Evolutionary conservation across 2,113 vertebrate genomes (phyloP).

Genomic region (Malurus alboscapulatus): DNA sequence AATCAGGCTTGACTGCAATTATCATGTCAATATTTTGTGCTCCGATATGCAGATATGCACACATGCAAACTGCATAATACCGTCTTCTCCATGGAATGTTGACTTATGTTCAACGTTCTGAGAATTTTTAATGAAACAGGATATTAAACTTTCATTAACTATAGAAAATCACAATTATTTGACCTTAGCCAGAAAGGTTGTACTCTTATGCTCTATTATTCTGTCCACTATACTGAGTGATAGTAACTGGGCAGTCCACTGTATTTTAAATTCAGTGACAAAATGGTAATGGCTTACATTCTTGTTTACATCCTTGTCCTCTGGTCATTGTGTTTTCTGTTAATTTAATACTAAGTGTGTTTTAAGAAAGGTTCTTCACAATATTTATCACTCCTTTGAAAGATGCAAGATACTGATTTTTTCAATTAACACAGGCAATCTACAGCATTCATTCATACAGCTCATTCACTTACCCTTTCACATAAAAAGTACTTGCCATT

Average conservation of each 20-base stretch:
- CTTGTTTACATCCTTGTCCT: not conserved
- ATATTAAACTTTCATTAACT: slow-evolving; percentile 76
- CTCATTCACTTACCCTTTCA: not conserved
- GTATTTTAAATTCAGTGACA: not conserved
- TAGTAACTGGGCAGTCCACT: not conserved
- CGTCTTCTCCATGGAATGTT: slow-evolving; percentile 81
- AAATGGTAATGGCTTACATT: not conserved
- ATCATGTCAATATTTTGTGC: slow-evolving; percentile 96
- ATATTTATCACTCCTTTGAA: not conserved
- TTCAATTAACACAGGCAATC: not conserved
- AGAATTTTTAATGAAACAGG: slow-evolving; percentile 79
- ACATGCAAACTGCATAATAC: slow-evolving; percentile 83
- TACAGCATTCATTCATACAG: not conserved
- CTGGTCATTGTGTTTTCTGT: not conserved
- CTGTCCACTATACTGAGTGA: not conserved
- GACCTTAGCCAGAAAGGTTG: slow-evolving; percentile 64
- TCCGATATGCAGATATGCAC: slow-evolving; percentile 86
- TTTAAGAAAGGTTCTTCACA: not conserved
- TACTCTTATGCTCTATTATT: slow-evolving; percentile 9
- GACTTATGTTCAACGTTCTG: slow-evolving; percentile 77
- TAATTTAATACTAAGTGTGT: not conserved
- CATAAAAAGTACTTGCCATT: not conserved
- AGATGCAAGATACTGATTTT: not conserved
- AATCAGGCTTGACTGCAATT: slow-evolving; percentile 92
- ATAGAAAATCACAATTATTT: slow-evolving; percentile 69